phyloP scores from a whole-genome alignment of 1,140 invertebrate genomes.

The Melanaphis sacchari region DNA sequence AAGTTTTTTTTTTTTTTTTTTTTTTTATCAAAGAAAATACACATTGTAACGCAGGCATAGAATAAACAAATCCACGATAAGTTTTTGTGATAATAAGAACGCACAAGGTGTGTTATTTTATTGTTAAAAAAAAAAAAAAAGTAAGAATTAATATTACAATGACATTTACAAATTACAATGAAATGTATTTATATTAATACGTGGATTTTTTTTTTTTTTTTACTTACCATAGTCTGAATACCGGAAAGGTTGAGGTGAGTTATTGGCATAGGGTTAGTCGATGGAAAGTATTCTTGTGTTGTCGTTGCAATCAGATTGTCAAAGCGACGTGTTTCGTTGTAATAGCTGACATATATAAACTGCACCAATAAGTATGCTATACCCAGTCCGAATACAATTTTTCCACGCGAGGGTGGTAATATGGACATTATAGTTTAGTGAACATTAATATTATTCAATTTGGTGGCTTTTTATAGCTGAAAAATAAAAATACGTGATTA shows the following conservation, averaged over 20 bases:
- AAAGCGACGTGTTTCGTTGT: slow-evolving; percentile 6
- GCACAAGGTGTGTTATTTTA: not conserved
- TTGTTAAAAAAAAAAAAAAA: not conserved
- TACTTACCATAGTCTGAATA: slow-evolving; percentile 13
- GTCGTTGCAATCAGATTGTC: not conserved
- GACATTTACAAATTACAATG: not conserved
- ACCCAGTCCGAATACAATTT: slow-evolving; percentile 28
- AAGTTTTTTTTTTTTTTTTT: no score
- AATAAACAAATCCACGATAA: not conserved
- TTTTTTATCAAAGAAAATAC: not conserved
- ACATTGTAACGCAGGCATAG: not conserved
- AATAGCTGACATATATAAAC: slow-evolving; percentile 28
- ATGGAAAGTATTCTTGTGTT: slow-evolving; percentile 13
- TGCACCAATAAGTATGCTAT: slow-evolving; percentile 18
- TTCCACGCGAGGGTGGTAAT: slow-evolving; percentile 12
- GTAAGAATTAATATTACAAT: not conserved
- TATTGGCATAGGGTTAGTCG: not conserved
- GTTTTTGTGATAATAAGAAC: not conserved
- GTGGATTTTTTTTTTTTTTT: not conserved
- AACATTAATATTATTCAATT: not conserved
- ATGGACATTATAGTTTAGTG: slow-evolving; percentile 24
- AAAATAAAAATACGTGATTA: not conserved
- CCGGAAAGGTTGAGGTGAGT: slow-evolving; percentile 23
- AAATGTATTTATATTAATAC: not conserved
- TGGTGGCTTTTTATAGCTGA: not conserved